These are phyloP conservation scores for Elephantulus edwardii DNA, from an alignment of 2,113 vertebrate species.

Conservation along the genomic window DNA sequence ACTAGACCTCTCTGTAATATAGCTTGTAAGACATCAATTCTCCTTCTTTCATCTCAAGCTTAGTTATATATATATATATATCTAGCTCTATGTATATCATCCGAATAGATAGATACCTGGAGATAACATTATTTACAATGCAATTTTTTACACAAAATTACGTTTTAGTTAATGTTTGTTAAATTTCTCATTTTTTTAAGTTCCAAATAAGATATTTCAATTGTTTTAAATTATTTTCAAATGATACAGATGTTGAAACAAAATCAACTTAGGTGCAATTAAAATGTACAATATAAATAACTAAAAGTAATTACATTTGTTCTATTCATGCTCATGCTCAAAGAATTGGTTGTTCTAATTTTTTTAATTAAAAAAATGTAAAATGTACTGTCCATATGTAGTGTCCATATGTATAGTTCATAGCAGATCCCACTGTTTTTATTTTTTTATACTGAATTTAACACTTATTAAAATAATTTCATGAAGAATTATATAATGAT, in stretches of 20 bases:
- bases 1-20: too few relatives aligned
- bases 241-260: neutral
- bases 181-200: slow-evolving; percentile 35
- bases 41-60: too few relatives aligned
- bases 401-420: too few relatives aligned
- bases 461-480: neutral
- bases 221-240: neutral
- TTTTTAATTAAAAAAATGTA: neutral
- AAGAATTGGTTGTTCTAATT: neutral
- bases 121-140: slow-evolving; percentile 24
- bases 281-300: neutral
- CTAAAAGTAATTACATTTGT: rapidly evolving
- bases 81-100: too few relatives aligned
- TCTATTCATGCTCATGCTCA: neutral
- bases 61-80: too few relatives aligned
- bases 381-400: neutral
- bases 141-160: neutral
- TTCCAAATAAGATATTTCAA: neutral
- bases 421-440: neutral
- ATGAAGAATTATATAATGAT: neutral
- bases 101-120: too few relatives aligned
- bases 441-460: neutral
- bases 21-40: too few relatives aligned
- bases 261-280: neutral
- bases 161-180: slow-evolving; percentile 44